Percentiles rank a stretch among this genome's conserved stretches.
These are phyloP conservation scores for Caenorhabditis parvicauda DNA, from an alignment of 2,888 invertebrate species.

Conservation along the genomic window DNA sequence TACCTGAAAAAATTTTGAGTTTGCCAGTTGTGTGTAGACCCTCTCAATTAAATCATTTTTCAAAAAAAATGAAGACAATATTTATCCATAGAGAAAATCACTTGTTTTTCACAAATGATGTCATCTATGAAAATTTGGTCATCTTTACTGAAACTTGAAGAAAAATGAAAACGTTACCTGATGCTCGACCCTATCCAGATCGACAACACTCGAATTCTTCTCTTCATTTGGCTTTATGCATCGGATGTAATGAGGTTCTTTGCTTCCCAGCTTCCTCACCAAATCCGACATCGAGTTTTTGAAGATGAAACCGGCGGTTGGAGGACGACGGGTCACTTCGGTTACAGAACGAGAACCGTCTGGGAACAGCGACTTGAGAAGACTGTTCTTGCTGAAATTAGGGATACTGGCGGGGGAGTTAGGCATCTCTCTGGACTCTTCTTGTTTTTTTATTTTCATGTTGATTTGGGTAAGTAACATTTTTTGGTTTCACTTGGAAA, in stretches of 20 bases:
- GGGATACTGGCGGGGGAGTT: too few species aligned
- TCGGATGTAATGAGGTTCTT: constrained; percentile 79
- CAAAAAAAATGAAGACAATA: too few species aligned
- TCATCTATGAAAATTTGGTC: too few species aligned
- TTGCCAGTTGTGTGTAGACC: not conserved
- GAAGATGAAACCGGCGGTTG: constrained; percentile 89
- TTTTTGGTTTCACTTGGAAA: not conserved
- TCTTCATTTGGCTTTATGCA: constrained; percentile 95
- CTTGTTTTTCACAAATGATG: not conserved
- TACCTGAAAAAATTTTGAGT: constrained; percentile 51
- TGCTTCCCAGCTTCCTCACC: constrained; percentile 81
- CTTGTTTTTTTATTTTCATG: not conserved
- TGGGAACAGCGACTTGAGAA: constrained; percentile 88
- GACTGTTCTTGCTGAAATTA: constrained; percentile 57
- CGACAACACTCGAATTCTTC: constrained; percentile 82
- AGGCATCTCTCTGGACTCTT: not conserved
- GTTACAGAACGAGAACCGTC: constrained; percentile 87
- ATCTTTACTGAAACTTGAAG: not conserved
- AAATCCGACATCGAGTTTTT: constrained; percentile 85
- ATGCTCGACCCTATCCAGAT: constrained; percentile 74
- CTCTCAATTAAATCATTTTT: not conserved
- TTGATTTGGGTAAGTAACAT: too few species aligned
- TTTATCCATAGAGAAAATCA: not conserved
- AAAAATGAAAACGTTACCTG: constrained; percentile 63
- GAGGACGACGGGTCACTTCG: constrained; percentile 88